Base-by-base conservation (phyloP, 2,888 invertebrate species). In the Dioctria linearis region DNA sequence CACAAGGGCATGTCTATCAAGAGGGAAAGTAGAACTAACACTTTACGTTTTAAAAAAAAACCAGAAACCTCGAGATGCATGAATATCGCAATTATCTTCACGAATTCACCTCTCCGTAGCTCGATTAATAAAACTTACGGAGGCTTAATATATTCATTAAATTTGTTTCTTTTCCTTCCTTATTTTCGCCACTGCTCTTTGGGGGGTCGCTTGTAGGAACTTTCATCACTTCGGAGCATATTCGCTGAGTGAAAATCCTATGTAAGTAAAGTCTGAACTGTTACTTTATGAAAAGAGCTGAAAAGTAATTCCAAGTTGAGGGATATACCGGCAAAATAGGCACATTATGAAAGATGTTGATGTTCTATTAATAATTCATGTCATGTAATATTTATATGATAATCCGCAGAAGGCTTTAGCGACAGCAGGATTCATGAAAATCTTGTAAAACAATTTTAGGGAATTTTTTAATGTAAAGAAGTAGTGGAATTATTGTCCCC, bases 371-470 rank as follows among this genome's bases (percentile, higher is more conserved):
- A 82, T 82, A 82, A 82, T 82, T 82, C 82, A 82, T 82, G 78
- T 80, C 82, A 80, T 82, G 73, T 82, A 82, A 82, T 82, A 80
- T 82, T 82, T 82, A 82, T 82, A 82, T 82, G 82, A 80, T 82
- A 82, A 82, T 82, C 80, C 65, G 78, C 54, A 59, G 65, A 69
- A 80, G 82, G 78, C 65, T 78, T 71, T 63, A 71, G 61, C 63
- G 66, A 57, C 80, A 43, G 42, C 54, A 59, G 42, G 51, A 51
- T 59, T 79, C 54, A 11, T 46, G 59, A 39, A 57, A 57, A 13
- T 46, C 66, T 78, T 63, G 63, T 78, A 63, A 61, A 42, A 43
- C 63, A n/a, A 43, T 49, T 49, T 67, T 57, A 9, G 42, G 13
- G 67, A 51, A 40, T 71, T 71, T 71, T 25, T 54, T 37, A 37